phyloP scores from a whole-genome alignment of 2,797 vertebrate genomes.

The Aphelocoma californica region DNA sequence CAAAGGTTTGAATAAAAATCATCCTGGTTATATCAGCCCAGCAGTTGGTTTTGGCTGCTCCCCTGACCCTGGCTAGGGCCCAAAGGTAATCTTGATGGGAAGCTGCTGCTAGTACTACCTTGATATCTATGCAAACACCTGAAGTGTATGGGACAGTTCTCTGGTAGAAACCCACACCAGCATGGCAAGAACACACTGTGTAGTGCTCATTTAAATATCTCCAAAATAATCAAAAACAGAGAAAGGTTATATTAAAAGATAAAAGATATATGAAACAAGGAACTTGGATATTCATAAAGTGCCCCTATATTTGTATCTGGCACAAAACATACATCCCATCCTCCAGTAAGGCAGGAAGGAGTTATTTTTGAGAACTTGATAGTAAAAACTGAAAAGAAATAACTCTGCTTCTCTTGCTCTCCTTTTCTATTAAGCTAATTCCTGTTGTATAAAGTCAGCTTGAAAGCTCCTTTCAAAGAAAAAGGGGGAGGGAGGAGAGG shows the following conservation, averaged over 20 bases:
- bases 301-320: background rate
- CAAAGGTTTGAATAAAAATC: background rate
- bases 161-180: background rate
- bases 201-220: background rate
- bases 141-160: background rate
- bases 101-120: background rate
- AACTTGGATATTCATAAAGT: background rate
- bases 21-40: background rate
- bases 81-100: background rate
- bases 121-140: background rate
- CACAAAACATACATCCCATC: background rate
- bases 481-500: conserved; percentile 27
- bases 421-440: conserved; percentile 37
- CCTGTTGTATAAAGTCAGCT: conserved; percentile 52
- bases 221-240: background rate
- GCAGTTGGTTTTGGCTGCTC: conserved; percentile 2
- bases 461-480: conserved; percentile 57
- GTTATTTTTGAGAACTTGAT: background rate
- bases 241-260: background rate
- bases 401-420: background rate
- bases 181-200: background rate
- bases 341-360: background rate
- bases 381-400: conserved; percentile 1
- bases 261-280: background rate
- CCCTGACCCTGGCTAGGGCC: background rate